Percentiles rank a stretch among this genome's conserved stretches.
phyloP scores from a whole-genome alignment of 2,888 invertebrate species.

The Drosophila kuntzei region DNA sequence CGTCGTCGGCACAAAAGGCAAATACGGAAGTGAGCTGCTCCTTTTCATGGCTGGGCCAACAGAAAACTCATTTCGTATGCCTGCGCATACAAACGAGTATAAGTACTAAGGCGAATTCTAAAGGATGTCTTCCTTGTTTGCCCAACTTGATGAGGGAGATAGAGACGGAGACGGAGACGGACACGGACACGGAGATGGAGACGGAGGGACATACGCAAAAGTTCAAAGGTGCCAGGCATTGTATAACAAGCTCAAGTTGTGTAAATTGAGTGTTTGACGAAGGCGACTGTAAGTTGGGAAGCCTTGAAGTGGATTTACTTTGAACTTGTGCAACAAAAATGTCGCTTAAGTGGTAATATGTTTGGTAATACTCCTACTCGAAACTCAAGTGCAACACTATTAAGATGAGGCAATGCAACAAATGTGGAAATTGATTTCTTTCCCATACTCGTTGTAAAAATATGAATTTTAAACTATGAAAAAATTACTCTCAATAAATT shows the following conservation, averaged over 20 bases:
- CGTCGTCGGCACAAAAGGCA: too few species aligned
- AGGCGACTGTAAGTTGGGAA: conserved; percentile 30
- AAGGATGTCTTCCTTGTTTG: conserved; percentile 69
- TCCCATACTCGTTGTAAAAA: too few species aligned
- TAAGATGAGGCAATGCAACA: conserved; percentile 46
- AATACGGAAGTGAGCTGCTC: conserved; percentile 66
- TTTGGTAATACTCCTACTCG: conserved; percentile 41
- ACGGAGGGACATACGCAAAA: conserved; percentile 43
- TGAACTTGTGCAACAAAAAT: conserved; percentile 65
- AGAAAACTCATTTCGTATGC: conserved; percentile 70
- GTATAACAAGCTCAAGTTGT: conserved; percentile 67
- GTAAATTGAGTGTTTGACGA: conserved; percentile 63
- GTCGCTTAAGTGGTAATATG: conserved; percentile 49
- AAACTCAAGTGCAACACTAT: conserved; percentile 50
- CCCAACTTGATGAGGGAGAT: conserved; percentile 37
- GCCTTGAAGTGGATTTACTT: conserved; percentile 65
- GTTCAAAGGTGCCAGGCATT: conserved; percentile 72
- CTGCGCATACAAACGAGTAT: conserved; percentile 34
- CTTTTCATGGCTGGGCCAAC: conserved; percentile 64
- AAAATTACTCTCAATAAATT: too few species aligned
- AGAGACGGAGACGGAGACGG: not conserved
- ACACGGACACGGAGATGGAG: conserved; percentile 1
- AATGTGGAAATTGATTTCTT: conserved; percentile 23
- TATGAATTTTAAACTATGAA: too few species aligned
- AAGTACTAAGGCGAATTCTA: conserved; percentile 41